Evolutionary conservation across 2,113 vertebrate genomes (phyloP).

Genomic region (Cololabis saira): DNA sequence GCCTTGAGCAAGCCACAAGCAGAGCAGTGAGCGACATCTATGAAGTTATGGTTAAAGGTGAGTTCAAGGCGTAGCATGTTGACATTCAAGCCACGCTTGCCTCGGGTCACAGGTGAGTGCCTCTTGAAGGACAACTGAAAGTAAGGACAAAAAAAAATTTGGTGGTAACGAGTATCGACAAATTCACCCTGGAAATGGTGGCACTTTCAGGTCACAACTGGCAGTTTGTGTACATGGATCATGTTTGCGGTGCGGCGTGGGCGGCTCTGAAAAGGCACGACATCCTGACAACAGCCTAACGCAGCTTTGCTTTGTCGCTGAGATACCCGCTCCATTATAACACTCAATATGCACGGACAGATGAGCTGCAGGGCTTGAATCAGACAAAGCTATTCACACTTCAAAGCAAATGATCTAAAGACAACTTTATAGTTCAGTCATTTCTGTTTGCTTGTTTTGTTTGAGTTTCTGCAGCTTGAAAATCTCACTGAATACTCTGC

Average conservation of each 20-base stretch:
- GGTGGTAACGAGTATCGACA: slow-evolving; percentile 12
- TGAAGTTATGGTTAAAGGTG: slow-evolving; percentile 37
- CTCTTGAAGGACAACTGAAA: slow-evolving; percentile 34
- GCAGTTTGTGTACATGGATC: slow-evolving; percentile 42
- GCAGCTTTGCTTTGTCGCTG: slow-evolving; percentile 13
- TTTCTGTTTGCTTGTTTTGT: too few species aligned
- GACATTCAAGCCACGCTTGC: slow-evolving; percentile 34
- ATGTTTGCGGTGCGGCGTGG: slow-evolving; percentile 38
- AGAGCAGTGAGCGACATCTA: slow-evolving; percentile 27
- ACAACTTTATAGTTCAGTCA: too few species aligned
- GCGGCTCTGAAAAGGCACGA: slow-evolving; percentile 41
- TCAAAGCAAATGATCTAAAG: slow-evolving; percentile 10
- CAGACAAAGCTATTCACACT: slow-evolving; percentile 4
- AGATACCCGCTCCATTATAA: slow-evolving; percentile 9
- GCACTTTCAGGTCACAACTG: slow-evolving; percentile 32
- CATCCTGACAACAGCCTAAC: slow-evolving; percentile 35
- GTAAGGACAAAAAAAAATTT: slow-evolving; percentile 12
- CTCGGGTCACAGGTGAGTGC: slow-evolving; percentile 34
- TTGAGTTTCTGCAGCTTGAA: too few species aligned
- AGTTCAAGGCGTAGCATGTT: slow-evolving; percentile 29
- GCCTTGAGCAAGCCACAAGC: slow-evolving; percentile 13
- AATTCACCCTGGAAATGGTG: slow-evolving; percentile 6
- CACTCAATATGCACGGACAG: not conserved
- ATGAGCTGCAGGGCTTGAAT: slow-evolving; percentile 5
- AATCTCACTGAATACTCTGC: too few species aligned